phyloP scores from a whole-genome alignment of 2,888 invertebrate species.

The Perizoma affinitatum region DNA sequence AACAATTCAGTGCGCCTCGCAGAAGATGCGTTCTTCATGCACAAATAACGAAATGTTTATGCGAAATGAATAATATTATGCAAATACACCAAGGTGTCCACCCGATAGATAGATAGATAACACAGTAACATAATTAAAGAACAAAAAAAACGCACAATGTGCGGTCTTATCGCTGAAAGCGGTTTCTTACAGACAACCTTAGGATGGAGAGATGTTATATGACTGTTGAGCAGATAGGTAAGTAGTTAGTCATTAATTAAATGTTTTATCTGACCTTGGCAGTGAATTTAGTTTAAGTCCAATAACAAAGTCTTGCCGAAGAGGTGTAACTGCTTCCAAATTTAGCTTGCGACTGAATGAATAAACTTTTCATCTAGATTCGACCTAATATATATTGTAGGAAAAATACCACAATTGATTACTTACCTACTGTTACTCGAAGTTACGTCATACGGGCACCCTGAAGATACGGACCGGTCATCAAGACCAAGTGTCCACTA shows the following conservation, averaged over 20 bases:
- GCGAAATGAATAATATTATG: no score
- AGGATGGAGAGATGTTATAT: no score
- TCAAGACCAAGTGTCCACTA: slow-evolving; percentile 8
- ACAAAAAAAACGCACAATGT: no score
- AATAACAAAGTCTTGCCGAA: slow-evolving; percentile 16
- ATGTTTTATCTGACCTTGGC: slow-evolving; percentile 30
- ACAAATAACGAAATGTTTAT: no score
- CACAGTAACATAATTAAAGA: no score
- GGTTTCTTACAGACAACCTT: no score
- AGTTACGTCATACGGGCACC: slow-evolving; percentile 46
- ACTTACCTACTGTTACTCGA: slow-evolving; percentile 29
- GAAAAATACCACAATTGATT: slow-evolving; percentile 48
- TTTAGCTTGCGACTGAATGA: slow-evolving; percentile 51
- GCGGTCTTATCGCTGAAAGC: no score
- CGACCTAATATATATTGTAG: slow-evolving; percentile 35
- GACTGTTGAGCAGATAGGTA: no score
- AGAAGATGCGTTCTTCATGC: no score
- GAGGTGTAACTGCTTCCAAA: slow-evolving; percentile 52
- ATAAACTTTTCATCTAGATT: slow-evolving; percentile 17
- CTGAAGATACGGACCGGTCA: slow-evolving; percentile 27
- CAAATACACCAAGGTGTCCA: no score
- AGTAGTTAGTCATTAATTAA: neutral
- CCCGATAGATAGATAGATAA: no score
- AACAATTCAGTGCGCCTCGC: no score
- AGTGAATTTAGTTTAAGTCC: slow-evolving; percentile 14